Percentiles rank a stretch among this genome's conserved stretches.
These are phyloP conservation scores for Nothoprocta perdicaria DNA, from an alignment of 2,113 vertebrate species.

Conservation along the genomic window DNA sequence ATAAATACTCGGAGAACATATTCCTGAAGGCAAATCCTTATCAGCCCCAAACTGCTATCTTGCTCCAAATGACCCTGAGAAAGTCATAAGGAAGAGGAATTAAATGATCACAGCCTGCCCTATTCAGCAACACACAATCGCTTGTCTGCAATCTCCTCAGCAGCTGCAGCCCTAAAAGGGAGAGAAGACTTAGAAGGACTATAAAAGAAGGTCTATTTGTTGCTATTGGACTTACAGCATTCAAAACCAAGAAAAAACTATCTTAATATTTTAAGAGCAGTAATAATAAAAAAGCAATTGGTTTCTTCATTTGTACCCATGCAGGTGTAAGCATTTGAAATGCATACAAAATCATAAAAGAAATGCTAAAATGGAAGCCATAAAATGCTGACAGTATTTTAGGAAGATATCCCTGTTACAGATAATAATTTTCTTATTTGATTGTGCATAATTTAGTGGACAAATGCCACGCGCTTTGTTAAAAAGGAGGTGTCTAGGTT, in stretches of 20 bases:
- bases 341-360: not conserved
- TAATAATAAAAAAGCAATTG: not conserved
- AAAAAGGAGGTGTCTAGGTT: not conserved
- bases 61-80: not conserved
- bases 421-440: not conserved
- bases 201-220: not conserved
- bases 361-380: not conserved
- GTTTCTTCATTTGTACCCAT: not conserved
- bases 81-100: conserved; percentile 5
- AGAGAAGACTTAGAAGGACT: not conserved
- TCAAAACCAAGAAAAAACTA: not conserved
- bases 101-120: not conserved
- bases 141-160: not conserved
- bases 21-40: not conserved
- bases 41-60: not conserved
- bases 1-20: not conserved
- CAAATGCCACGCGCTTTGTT: not conserved
- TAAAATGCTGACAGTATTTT: not conserved
- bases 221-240: not conserved
- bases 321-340: not conserved
- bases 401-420: not conserved
- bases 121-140: not conserved
- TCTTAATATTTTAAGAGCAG: not conserved
- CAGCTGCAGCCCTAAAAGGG: not conserved
- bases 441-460: not conserved